These are phyloP conservation scores for Allophyes oxyacanthae DNA, from an alignment of 2,888 invertebrate species.

Conservation along the genomic window DNA sequence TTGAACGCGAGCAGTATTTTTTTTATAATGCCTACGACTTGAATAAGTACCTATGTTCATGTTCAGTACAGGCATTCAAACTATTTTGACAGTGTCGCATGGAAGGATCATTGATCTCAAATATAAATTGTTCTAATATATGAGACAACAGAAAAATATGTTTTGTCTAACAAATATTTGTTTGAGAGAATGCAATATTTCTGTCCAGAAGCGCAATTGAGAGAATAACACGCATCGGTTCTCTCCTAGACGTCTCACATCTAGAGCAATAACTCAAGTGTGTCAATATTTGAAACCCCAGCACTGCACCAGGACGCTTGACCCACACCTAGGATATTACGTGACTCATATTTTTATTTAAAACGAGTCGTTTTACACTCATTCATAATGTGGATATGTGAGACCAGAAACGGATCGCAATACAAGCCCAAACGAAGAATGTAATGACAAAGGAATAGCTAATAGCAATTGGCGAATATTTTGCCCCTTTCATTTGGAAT, in stretches of 20 bases:
- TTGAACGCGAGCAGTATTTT: too few species aligned
- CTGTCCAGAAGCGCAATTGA: slow-evolving; percentile 19
- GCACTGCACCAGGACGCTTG: slow-evolving; percentile 16
- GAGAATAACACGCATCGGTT: slow-evolving; percentile 43
- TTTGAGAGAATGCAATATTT: slow-evolving; percentile 27
- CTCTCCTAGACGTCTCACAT: slow-evolving; percentile 28
- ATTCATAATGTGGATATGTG: too few species aligned
- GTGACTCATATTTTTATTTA: too few species aligned
- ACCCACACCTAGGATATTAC: slow-evolving; percentile 3
- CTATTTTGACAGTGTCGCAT: too few species aligned
- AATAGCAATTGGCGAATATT: slow-evolving; percentile 18
- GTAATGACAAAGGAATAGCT: neutral
- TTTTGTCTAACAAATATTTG: slow-evolving; percentile 28
- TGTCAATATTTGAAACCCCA: slow-evolving; percentile 41
- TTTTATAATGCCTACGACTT: too few species aligned
- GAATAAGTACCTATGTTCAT: too few species aligned
- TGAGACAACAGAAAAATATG: slow-evolving; percentile 16
- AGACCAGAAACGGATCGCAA: too few species aligned
- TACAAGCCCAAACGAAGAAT: too few species aligned
- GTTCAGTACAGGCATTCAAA: too few species aligned
- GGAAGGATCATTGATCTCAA: slow-evolving; percentile 10
- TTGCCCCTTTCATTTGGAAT: slow-evolving; percentile 6
- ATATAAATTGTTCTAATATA: slow-evolving; percentile 20
- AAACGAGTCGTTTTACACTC: too few species aligned
- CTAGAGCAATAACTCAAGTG: slow-evolving; percentile 35